Percentiles rank a stretch among this genome's conserved stretches.
Conservation (phyloP, 2,797 vertebrate species). For the Rallus crepitans region DNA sequence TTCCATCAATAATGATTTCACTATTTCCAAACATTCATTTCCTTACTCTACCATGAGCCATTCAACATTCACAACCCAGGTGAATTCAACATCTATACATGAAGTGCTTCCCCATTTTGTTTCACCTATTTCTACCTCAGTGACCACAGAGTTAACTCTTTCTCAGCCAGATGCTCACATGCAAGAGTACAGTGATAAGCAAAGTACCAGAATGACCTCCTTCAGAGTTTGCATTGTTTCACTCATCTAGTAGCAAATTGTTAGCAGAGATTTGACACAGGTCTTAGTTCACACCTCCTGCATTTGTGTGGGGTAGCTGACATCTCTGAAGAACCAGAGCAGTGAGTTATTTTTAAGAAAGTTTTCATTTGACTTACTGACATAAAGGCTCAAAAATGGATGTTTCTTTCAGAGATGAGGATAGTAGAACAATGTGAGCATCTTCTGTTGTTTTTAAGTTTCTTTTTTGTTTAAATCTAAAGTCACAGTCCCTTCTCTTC, state of each 20-base stretch:
- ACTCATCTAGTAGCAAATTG: not conserved
- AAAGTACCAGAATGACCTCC: not conserved
- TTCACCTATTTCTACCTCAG: not conserved
- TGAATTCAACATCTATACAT: not conserved
- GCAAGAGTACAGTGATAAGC: not conserved
- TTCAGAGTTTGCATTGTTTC: too few species aligned
- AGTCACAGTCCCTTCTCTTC: not conserved
- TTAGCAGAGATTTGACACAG: not conserved
- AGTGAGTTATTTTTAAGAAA: not conserved
- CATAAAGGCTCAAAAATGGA: not conserved
- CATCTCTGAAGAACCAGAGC: not conserved
- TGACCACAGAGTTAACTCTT: not conserved
- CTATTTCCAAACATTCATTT: not conserved
- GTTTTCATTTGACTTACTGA: not conserved
- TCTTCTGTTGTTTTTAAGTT: not conserved
- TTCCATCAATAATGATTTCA: not conserved
- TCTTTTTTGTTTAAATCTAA: not conserved
- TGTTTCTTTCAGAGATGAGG: not conserved
- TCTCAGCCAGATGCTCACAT: not conserved
- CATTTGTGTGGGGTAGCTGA: not conserved
- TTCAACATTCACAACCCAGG: not conserved
- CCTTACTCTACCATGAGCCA: not conserved
- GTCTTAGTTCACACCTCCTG: not conserved
- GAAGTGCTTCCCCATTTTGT: not conserved
- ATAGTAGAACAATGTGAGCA: not conserved